Evolutionary conservation across 2,888 invertebrate genomes (phyloP), one percentile per base, ranked within the genome.

Genomic region (Apodemia zela): DNA sequence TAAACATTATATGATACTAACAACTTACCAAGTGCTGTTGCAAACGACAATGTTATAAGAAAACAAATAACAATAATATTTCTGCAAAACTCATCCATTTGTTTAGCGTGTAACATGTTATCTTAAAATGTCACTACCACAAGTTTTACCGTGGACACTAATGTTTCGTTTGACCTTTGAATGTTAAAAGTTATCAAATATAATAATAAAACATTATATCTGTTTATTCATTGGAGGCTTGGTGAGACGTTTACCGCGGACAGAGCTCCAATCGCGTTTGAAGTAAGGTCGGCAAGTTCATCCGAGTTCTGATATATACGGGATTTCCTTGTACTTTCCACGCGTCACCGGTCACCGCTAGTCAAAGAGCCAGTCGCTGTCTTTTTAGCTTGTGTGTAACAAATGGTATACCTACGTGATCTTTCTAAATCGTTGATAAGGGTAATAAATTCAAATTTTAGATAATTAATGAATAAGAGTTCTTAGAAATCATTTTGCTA

Each of bases 271-370:
- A 60, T 62, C 67, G 64, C 66, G 66, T 45, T 63, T 59, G 45
- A 2, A 7, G 29, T 35, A 13, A 63, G 63, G 33, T 64, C 54
- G 60, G 60, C 57, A 13, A 59, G 63, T 60, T 62, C 62, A 65
- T 65, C 62, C 65, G 64, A 65, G 59, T 45, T 59, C 45, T 25
- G 54, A 54, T n/a, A n/a, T 15, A 25, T 21, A 54, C 54, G 62
- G 64, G 63, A 63, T 67, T 69, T 69, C 66, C 67, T 69, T 68
- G 60, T 68, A 63, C 61, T 67, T 63, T 64, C 57, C 64, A 66
- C 67, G 64, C 66, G 62, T 61, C 65, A 63, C 42, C 62, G 62
- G 29, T 59, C 38, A 35, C 54, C 15, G 7, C 15, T 54, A 51
- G 47, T 54, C 6, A 2, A 8, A 57, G 54, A 57, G 54, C 11